A percentile compares a stretch with the other conserved stretches of the same genome.
Conservation (phyloP, 2,888 invertebrate genomes). For the Ochropleura leucogaster region DNA sequence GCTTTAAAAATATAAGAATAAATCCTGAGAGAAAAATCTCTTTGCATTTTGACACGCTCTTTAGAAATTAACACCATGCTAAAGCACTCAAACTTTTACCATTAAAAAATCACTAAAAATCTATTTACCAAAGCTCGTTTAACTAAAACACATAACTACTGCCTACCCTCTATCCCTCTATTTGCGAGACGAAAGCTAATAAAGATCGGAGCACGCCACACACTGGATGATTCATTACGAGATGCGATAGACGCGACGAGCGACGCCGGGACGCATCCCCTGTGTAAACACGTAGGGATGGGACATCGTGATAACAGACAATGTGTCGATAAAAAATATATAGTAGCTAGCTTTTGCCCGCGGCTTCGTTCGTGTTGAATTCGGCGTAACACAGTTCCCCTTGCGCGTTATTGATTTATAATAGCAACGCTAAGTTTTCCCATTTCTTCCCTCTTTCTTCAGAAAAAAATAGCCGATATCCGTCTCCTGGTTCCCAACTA, state of each 20-base stretch:
- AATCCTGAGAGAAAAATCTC: background rate
- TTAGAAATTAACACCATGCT: background rate
- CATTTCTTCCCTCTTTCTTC: no score
- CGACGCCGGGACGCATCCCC: conserved; percentile 56
- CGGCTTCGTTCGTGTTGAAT: no score
- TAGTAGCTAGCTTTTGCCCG: no score
- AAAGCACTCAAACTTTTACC: conserved; percentile 5
- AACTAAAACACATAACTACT: conserved; percentile 20
- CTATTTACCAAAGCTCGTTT: conserved; percentile 7
- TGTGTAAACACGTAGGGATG: conserved; percentile 55
- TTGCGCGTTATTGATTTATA: no score
- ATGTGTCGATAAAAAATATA: conserved; percentile 30
- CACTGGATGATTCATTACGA: conserved; percentile 59
- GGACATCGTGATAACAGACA: background rate
- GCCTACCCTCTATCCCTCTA: conserved; percentile 58
- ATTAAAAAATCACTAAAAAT: background rate
- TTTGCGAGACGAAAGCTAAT: conserved; percentile 59
- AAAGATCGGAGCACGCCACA: conserved; percentile 50
- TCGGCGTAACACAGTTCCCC: no score
- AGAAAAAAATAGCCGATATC: no score
- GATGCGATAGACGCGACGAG: conserved; percentile 54
- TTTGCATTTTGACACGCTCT: background rate
- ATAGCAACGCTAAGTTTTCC: no score
- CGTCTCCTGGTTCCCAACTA: no score
- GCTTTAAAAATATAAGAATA: no score